A percentile compares a stretch with the other conserved stretches of the same genome.
phyloP scores from a whole-genome alignment of 2,797 vertebrate genomes.

The Falco naumanni region DNA sequence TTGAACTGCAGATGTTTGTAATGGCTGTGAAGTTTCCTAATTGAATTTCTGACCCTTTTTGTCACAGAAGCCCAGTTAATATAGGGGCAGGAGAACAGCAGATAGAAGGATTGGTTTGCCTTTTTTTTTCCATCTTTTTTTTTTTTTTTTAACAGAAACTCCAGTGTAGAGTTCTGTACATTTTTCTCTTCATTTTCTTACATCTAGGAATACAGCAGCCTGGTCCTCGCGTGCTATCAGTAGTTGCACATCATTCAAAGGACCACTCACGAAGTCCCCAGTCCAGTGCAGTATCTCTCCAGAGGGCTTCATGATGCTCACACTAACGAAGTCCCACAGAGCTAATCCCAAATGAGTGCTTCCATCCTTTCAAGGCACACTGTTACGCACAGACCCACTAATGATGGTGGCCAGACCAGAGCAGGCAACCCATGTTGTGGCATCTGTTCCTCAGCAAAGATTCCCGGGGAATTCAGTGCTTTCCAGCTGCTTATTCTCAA shows the following conservation, averaged over 20 bases:
- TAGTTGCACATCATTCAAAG: neutral
- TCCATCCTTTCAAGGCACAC: rapidly evolving
- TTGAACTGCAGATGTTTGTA: neutral
- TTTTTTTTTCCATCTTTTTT: too few species aligned
- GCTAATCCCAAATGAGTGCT: neutral
- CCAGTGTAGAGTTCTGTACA: neutral
- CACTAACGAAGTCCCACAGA: rapidly evolving
- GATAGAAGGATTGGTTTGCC: neutral
- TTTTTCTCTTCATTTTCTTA: neutral
- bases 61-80: constrained; percentile 15
- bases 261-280: neutral
- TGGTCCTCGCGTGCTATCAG: neutral
- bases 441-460: neutral
- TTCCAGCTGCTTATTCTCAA: neutral
- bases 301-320: neutral
- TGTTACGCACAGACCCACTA: neutral
- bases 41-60: constrained; percentile 42
- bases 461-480: neutral
- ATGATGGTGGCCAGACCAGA: neutral
- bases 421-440: neutral
- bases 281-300: neutral
- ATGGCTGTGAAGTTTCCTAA: neutral
- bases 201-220: neutral
- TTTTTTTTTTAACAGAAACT: neutral
- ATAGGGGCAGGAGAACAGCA: neutral